phyloP scores from a whole-genome alignment of 1,140 invertebrate species.

The Aradophagus sp. region DNA sequence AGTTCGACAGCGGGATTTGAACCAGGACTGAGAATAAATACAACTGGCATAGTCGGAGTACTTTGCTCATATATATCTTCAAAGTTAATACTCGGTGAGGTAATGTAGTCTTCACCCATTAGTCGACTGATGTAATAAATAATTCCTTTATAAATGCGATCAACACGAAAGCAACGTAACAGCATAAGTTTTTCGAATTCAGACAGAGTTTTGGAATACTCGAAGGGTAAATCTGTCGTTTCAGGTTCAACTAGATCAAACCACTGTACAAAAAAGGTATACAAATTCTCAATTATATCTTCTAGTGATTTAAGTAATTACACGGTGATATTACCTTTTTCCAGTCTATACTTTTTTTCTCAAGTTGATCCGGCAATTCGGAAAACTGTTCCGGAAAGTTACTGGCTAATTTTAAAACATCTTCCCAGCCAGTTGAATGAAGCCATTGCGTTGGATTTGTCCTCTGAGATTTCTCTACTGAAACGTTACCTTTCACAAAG shows the following conservation, averaged over 20 bases:
- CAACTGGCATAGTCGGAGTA: slow-evolving; percentile 80
- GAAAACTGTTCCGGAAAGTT: slow-evolving; percentile 83
- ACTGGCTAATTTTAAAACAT: slow-evolving; percentile 82
- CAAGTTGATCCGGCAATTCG: slow-evolving; percentile 80
- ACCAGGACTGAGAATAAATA: slow-evolving; percentile 91
- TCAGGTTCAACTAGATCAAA: slow-evolving; percentile 75
- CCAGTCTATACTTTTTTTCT: slow-evolving; percentile 79
- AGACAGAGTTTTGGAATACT: slow-evolving; percentile 79
- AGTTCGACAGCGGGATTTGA: slow-evolving; percentile 91
- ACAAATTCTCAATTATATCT: too few species aligned
- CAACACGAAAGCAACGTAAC: slow-evolving; percentile 90
- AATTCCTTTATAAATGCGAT: slow-evolving; percentile 87
- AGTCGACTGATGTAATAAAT: slow-evolving; percentile 85
- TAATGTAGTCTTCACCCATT: slow-evolving; percentile 91
- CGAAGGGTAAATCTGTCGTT: slow-evolving; percentile 78
- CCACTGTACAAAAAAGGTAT: slow-evolving; percentile 29
- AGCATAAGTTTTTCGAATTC: slow-evolving; percentile 87
- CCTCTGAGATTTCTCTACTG: slow-evolving; percentile 82
- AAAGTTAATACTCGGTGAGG: slow-evolving; percentile 88
- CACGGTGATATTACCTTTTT: slow-evolving; percentile 75
- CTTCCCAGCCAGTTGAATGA: slow-evolving; percentile 82
- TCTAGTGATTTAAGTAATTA: slow-evolving; percentile 2
- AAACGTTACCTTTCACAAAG: slow-evolving; percentile 90
- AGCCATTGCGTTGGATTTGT: slow-evolving; percentile 84
- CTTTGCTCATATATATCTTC: slow-evolving; percentile 89